Evolutionary conservation across 2,888 invertebrate genomes (phyloP).

Genomic region (Dolichomitus sp.): DNA sequence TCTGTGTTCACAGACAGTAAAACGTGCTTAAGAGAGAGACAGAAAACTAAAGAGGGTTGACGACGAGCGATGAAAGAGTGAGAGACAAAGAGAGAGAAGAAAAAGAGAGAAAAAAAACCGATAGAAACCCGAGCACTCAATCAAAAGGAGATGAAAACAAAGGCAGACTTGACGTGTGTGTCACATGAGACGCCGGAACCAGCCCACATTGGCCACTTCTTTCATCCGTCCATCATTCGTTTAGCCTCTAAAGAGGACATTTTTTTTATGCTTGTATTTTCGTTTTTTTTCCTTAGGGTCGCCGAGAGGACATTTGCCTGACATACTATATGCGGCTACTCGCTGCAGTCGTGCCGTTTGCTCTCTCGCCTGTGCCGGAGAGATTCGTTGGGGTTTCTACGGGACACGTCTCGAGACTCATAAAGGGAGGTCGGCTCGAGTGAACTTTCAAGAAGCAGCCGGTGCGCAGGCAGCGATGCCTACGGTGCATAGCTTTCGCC

Average conservation of each 20-base stretch:
- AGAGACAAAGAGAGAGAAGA: conserved; percentile 64
- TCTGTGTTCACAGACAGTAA: not conserved
- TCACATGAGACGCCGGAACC: conserved; percentile 85
- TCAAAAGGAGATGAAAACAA: conserved; percentile 84
- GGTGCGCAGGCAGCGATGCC: not conserved
- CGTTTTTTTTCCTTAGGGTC: not conserved
- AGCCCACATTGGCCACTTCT: conserved; percentile 86
- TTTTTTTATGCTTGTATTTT: conserved; percentile 58
- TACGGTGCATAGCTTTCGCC: not conserved
- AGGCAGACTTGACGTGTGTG: conserved; percentile 81
- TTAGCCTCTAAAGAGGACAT: conserved; percentile 77
- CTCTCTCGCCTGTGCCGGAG: conserved; percentile 33
- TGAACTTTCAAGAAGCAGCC: conserved; percentile 20
- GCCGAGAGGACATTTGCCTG: conserved; percentile 41
- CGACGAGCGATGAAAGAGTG: conserved; percentile 23
- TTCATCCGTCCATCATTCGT: conserved; percentile 85
- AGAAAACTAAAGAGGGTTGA: not conserved
- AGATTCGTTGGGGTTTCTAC: conserved; percentile 35
- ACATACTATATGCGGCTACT: not conserved
- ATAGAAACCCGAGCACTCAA: conserved; percentile 77
- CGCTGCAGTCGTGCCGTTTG: conserved; percentile 39
- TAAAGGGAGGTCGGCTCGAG: conserved; percentile 42
- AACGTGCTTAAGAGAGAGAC: not conserved
- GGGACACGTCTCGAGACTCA: conserved; percentile 29
- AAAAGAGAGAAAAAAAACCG: conserved; percentile 59